These are phyloP conservation scores for Setipinna tenuifilis DNA, from an alignment of 2,797 vertebrate genomes.

Conservation along the genomic window DNA sequence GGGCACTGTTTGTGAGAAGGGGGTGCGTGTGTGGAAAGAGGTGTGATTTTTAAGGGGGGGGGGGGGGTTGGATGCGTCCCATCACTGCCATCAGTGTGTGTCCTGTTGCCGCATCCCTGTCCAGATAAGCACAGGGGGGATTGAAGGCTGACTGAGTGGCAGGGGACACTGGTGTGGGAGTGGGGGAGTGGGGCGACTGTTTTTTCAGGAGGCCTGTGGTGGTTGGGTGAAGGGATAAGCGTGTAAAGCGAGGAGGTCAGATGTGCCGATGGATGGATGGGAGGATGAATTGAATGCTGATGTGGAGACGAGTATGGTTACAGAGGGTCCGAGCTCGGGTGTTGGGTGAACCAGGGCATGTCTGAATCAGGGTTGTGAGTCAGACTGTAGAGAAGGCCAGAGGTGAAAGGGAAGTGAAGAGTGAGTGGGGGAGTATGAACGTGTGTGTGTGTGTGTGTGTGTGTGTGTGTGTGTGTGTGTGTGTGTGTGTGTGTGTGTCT, in stretches of 20 bases:
- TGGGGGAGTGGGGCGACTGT: background rate
- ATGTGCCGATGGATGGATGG: background rate
- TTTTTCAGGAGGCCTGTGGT: background rate
- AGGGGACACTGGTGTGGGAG: background rate
- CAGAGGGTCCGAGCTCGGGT: background rate
- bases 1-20: background rate
- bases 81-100: conserved; percentile 9
- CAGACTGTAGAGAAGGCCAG: conserved; percentile 2
- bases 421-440: background rate
- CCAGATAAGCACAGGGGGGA: background rate
- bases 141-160: background rate
- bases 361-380: conserved; percentile 18
- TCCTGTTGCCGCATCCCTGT: background rate
- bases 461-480: background rate
- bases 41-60: background rate
- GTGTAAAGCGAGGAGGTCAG: background rate
- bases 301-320: background rate
- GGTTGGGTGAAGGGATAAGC: background rate
- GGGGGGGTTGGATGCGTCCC: background rate
- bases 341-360: background rate
- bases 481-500: conserved; percentile 12
- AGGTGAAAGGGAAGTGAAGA: background rate
- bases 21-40: background rate
- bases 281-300: background rate
- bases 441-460: background rate